These are phyloP conservation scores for Phaetusa simplex DNA, from an alignment of 2,113 vertebrate species.

Conservation along the genomic window DNA sequence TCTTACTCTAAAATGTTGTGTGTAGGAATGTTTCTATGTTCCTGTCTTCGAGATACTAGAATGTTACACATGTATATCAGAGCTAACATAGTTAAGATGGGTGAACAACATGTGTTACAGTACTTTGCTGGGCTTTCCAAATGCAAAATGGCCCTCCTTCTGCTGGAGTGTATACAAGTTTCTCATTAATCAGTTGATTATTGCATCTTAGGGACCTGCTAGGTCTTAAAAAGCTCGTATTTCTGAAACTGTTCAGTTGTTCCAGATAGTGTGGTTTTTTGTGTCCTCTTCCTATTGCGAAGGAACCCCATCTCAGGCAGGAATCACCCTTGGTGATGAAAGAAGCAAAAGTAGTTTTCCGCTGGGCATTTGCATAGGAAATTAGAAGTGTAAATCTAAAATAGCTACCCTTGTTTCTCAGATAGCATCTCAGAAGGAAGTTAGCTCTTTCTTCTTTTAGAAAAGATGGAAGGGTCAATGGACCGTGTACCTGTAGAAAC, in stretches of 20 bases:
- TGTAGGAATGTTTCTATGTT: not conserved
- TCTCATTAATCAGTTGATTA: not conserved
- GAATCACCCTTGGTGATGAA: not conserved
- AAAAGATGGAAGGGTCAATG: not conserved
- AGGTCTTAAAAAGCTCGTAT: not conserved
- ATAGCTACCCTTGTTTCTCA: not conserved
- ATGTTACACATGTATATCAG: not conserved
- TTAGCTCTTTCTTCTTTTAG: not conserved
- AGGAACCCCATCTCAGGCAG: not conserved
- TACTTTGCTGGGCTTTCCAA: not conserved
- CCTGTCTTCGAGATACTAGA: not conserved
- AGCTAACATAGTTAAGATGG: not conserved
- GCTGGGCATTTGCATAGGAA: not conserved
- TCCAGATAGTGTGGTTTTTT: not conserved
- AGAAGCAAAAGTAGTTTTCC: not conserved
- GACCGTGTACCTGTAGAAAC: not conserved
- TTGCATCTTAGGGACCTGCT: not conserved
- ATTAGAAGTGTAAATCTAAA: not conserved
- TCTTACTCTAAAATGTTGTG: not conserved
- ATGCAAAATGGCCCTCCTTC: not conserved
- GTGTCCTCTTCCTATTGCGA: not conserved
- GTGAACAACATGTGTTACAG: not conserved
- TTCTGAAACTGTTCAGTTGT: not conserved
- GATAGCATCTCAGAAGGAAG: not conserved
- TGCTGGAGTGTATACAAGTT: not conserved